A percentile compares a stretch with the other conserved stretches of the same genome.
These are phyloP conservation scores for Arenaria interpres DNA, from an alignment of 2,113 vertebrate genomes.

Conservation along the genomic window DNA sequence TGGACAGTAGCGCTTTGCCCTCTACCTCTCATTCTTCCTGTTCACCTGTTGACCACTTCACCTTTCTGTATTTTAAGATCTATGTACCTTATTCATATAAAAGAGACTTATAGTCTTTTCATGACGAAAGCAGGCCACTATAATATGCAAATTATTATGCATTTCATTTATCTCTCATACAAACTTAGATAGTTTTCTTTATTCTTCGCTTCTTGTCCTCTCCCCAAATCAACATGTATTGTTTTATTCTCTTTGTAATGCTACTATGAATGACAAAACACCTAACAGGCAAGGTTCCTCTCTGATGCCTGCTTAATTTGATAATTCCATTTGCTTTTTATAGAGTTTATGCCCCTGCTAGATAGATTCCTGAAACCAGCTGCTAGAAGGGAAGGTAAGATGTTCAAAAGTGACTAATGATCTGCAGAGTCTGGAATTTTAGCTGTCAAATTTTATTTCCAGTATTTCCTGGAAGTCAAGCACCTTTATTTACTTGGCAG, in stretches of 20 bases:
- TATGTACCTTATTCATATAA: background rate
- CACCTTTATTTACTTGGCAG: background rate
- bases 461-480: background rate
- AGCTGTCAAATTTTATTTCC: background rate
- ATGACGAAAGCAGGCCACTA: background rate
- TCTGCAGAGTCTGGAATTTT: background rate
- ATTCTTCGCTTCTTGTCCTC: background rate
- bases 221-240: background rate
- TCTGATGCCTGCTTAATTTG: background rate
- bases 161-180: background rate
- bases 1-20: background rate
- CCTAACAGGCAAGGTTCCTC: background rate
- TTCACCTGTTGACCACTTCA: background rate
- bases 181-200: background rate
- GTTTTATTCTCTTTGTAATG: conserved; percentile 25
- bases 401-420: background rate
- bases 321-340: background rate
- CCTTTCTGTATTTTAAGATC: background rate
- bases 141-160: background rate
- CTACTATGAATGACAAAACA: background rate
- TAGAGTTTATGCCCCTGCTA: background rate
- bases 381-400: background rate
- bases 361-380: background rate
- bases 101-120: background rate
- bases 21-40: background rate